phyloP scores from a whole-genome alignment of 2,113 vertebrate genomes.

The Atrichornis clamosus region DNA sequence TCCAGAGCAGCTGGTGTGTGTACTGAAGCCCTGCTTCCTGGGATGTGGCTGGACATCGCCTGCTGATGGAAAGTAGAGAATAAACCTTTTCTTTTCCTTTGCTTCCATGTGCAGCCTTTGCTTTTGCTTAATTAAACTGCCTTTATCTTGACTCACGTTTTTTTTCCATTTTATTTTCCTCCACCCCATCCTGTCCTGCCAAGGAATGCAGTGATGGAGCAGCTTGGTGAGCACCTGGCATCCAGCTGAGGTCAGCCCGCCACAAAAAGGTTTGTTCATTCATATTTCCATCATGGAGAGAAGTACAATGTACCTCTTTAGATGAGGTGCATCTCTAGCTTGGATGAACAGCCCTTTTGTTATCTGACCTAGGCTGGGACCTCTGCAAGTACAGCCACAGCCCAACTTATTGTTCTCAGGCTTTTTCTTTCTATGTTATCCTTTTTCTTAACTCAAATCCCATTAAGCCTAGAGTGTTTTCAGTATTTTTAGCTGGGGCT shows the following conservation, averaged over 20 bases:
- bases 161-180: not conserved
- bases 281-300: not conserved
- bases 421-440: not conserved
- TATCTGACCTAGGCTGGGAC: accelerated
- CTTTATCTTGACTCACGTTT: not conserved
- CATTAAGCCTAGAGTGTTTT: not conserved
- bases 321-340: not conserved
- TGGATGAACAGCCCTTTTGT: not conserved
- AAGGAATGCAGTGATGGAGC: not conserved
- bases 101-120: not conserved
- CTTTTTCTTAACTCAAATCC: not conserved
- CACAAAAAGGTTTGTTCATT: not conserved
- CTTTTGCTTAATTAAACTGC: not conserved
- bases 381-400: not conserved
- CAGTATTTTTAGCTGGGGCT: constrained; percentile 45
- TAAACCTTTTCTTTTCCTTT: not conserved
- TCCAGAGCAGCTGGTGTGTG: not conserved
- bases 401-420: not conserved
- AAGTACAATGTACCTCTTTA: not conserved
- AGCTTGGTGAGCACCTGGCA: not conserved
- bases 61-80: not conserved
- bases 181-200: not conserved
- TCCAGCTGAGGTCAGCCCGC: not conserved
- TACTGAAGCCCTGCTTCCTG: not conserved
- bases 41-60: not conserved